Evolutionary conservation across 2,888 invertebrate genomes (phyloP).

Genomic region (Leistus spinibarbis): DNA sequence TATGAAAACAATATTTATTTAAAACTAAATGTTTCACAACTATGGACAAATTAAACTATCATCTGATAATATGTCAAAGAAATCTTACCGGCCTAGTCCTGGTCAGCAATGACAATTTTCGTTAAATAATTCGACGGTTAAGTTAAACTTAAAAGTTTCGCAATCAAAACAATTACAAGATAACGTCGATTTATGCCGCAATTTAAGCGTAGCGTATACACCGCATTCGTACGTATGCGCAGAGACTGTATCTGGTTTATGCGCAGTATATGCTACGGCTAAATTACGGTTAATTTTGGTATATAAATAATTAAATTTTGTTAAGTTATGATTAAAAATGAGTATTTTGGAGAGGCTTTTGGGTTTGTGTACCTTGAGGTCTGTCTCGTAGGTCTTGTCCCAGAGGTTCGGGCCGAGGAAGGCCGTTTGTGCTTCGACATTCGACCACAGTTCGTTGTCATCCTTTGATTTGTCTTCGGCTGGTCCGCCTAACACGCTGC

Average conservation of each 20-base stretch:
- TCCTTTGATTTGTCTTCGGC: constrained; percentile 77
- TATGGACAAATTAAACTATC: background rate
- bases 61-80: background rate
- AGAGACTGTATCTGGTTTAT: too few relatives aligned
- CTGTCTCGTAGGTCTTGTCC: constrained; percentile 95
- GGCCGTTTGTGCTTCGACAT: constrained; percentile 90
- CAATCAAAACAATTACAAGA: too few relatives aligned
- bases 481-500: constrained; percentile 58
- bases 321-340: background rate
- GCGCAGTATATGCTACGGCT: too few relatives aligned
- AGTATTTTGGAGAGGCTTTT: too few relatives aligned
- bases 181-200: too few relatives aligned
- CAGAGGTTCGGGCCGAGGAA: constrained; percentile 95
- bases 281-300: too few relatives aligned
- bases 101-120: background rate
- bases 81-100: background rate
- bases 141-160: background rate
- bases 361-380: constrained; percentile 77
- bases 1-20: background rate
- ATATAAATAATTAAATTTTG: too few relatives aligned
- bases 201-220: too few relatives aligned
- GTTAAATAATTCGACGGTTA: background rate
- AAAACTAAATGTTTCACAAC: background rate
- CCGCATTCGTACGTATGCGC: too few relatives aligned
- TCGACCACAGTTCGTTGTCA: constrained; percentile 83